phyloP scores from a whole-genome alignment of 2,113 vertebrate species.

The Bubo scandiacus region DNA sequence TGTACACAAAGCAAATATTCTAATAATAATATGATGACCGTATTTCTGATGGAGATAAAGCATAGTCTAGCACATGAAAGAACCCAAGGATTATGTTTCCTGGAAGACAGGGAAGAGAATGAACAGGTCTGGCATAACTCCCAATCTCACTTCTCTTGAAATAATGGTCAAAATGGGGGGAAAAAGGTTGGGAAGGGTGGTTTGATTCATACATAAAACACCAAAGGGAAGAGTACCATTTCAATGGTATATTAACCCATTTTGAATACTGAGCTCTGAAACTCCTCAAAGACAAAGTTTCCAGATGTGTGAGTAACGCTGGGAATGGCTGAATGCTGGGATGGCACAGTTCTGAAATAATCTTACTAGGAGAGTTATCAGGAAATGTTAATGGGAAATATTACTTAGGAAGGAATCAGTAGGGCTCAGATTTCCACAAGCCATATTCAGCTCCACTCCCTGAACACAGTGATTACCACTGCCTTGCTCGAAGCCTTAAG shows the following conservation, averaged over 20 bases:
- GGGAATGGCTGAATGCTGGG: background rate
- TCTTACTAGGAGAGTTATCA: background rate
- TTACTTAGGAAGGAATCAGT: background rate
- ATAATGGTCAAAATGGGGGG: background rate
- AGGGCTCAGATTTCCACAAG: background rate
- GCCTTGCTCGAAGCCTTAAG: background rate
- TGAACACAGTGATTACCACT: background rate
- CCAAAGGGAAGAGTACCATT: background rate
- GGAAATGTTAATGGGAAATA: background rate
- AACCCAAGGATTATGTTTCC: background rate
- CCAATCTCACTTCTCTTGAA: background rate
- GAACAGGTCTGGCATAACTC: background rate
- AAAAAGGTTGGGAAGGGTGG: background rate
- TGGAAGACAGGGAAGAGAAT: background rate
- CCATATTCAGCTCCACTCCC: background rate
- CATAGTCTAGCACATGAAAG: background rate
- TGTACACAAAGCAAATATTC: background rate
- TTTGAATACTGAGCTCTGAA: background rate
- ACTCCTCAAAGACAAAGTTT: background rate
- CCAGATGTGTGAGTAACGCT: background rate
- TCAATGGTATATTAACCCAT: background rate
- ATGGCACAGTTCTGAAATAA: background rate
- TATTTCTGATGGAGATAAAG: background rate
- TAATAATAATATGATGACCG: background rate
- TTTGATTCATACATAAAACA: background rate